A percentile compares a stretch with the other conserved stretches of the same genome.
phyloP scores from a whole-genome alignment of 1,140 invertebrate species.

The Venustaconcha ellipsiformis region DNA sequence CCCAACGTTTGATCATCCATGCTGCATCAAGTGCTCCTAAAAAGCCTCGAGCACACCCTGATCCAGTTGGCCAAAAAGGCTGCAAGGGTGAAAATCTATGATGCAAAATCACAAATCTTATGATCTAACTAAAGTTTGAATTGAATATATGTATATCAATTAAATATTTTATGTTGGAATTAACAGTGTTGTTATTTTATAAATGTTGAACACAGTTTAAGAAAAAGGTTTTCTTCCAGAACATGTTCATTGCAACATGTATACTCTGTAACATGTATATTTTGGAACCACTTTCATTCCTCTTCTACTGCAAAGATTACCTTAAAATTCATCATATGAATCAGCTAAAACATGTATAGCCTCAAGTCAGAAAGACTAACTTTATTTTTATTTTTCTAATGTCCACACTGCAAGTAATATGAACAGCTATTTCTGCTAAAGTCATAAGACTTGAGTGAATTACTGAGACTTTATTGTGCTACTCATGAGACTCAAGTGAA shows the following conservation, averaged over 20 bases:
- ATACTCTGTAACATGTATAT: too few relatives aligned
- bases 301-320: too few relatives aligned
- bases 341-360: too few relatives aligned
- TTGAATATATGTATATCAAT: not conserved
- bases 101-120: not conserved
- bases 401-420: too few relatives aligned
- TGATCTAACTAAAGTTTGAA: not conserved
- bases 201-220: not conserved
- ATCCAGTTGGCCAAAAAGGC: slow-evolving; percentile 99
- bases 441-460: too few relatives aligned
- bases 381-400: too few relatives aligned
- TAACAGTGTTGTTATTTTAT: not conserved
- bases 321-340: too few relatives aligned
- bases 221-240: not conserved
- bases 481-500: too few relatives aligned
- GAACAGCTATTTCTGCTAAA: too few relatives aligned
- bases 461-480: too few relatives aligned
- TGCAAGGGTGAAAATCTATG: slow-evolving; percentile 66
- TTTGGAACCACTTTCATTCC: too few relatives aligned
- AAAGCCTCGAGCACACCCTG: slow-evolving; percentile 97
- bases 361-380: too few relatives aligned
- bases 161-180: not conserved
- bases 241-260: not conserved
- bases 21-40: slow-evolving; percentile 95
- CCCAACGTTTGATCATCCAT: slow-evolving; percentile 93